Base-by-base conservation (phyloP, 2,888 invertebrate genomes). In the Drosophila nr. medialis region DNA sequence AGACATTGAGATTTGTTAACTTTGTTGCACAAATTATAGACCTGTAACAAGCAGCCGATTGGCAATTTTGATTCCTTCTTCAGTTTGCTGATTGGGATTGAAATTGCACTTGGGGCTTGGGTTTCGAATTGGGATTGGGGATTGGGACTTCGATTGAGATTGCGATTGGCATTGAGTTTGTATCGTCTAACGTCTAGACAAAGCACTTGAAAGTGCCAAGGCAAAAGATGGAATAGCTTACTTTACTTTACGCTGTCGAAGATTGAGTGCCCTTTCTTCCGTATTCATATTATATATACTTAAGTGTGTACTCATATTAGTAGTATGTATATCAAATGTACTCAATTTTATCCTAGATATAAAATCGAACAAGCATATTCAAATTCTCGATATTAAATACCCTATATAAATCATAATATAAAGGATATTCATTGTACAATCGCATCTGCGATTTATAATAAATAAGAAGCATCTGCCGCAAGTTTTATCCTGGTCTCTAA, bases 151-250 rank as follows among this genome's bases (percentile, higher is more conserved):
- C 40, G 21, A 54, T 42, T 53, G 11, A 8, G 48, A 38, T 13
- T 48, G 27, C 45, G 27, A 54, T 54, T 36, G 54, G n/a, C 38
- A 53, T 32, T 42, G 27, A 30, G 42, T 24, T 13, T 38, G 27
- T 27, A 49, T 38, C 55, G 34, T 36, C 59, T 36, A 30, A 27
- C 32, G 77, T 77, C 77, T 79, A 75, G 79, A 77, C 77, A 40
- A 48, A 49, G 45, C 56, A 49, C 79, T 77, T 48, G 34, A 77
- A 18, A n/a, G 29, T 45, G n/a, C 24, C 56, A 11, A 13, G 6
- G 8, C n/a, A 34, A 36, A 45, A 32, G 36, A 55, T 27, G 18
- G 11, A 21, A 4, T 34, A 21, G 34, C 11, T 42, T 1, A 21
- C n/a, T 6, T 4, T 45, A 38, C 30, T 18, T 7, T 10, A 34